These are phyloP conservation scores for Halcyon leucocephala DNA, from an alignment of 2,797 vertebrate species.

Conservation along the genomic window DNA sequence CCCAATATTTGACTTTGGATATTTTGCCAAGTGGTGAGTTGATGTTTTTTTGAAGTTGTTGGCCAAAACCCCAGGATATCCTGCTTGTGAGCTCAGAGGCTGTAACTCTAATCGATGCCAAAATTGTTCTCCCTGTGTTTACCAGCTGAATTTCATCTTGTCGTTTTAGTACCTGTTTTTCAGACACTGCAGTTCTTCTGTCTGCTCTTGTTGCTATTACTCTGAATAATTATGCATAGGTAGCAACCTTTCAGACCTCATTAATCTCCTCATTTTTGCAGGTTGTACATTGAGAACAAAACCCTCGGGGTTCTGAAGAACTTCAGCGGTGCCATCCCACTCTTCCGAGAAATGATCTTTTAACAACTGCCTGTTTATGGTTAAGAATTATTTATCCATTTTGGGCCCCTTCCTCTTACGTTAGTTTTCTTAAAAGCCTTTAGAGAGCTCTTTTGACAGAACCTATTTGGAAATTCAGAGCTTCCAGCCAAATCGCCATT, in stretches of 20 bases:
- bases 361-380: not conserved
- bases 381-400: not conserved
- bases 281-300: not conserved
- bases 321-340: not conserved
- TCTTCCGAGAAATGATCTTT: not conserved
- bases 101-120: not conserved
- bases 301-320: not conserved
- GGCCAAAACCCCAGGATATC: not conserved
- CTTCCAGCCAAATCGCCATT: not conserved
- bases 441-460: not conserved
- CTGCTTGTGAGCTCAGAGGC: not conserved
- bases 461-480: not conserved
- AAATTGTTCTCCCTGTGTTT: not conserved
- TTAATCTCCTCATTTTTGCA: not conserved
- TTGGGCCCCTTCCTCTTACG: not conserved
- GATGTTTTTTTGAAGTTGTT: not conserved
- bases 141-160: not conserved
- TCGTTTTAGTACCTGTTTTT: not conserved
- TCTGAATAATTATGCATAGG: not conserved
- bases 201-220: not conserved
- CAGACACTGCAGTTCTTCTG: not conserved
- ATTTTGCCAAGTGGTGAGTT: not conserved
- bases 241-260: not conserved
- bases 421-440: not conserved
- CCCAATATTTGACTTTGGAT: not conserved